Percentiles rank a stretch among this genome's conserved stretches.
Conservation (phyloP, 2,113 vertebrate species). For the Ammodytes marinus region DNA sequence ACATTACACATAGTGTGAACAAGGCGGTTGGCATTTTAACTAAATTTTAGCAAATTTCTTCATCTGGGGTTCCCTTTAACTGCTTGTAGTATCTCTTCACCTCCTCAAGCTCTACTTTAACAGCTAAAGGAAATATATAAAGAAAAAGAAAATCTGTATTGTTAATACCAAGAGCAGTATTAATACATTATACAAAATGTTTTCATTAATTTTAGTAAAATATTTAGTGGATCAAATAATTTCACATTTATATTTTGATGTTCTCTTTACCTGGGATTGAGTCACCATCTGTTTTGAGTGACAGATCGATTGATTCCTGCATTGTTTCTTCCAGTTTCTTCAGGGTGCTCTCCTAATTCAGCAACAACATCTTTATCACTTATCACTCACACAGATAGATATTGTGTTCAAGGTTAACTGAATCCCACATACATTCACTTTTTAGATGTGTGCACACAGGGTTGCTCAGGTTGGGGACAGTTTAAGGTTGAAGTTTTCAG, state of each 20-base stretch:
- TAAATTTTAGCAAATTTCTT: slow-evolving; percentile 6
- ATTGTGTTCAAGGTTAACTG: neutral
- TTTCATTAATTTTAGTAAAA: neutral
- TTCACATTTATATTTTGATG: neutral
- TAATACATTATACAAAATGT: neutral
- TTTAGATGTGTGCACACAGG: neutral
- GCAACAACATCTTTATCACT: neutral
- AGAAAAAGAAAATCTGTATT: neutral
- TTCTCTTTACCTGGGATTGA: slow-evolving; percentile 55
- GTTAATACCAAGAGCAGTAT: neutral
- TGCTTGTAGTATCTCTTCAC: slow-evolving; percentile 15
- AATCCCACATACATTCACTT: neutral
- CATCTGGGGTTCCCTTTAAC: neutral
- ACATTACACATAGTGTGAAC: neutral
- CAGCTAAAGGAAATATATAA: slow-evolving; percentile 27
- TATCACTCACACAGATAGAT: neutral
- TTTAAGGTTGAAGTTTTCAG: neutral
- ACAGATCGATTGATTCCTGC: slow-evolving; percentile 30
- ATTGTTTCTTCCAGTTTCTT: rapidly evolving
- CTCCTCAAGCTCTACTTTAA: neutral
- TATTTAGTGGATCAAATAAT: neutral
- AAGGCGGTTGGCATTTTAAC: neutral
- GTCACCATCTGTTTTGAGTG: slow-evolving; percentile 16
- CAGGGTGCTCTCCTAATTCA: slow-evolving; percentile 7
- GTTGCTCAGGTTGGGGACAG: neutral